Base-by-base conservation (phyloP, 1,140 invertebrate genomes). In the Papilio polyxenes region DNA sequence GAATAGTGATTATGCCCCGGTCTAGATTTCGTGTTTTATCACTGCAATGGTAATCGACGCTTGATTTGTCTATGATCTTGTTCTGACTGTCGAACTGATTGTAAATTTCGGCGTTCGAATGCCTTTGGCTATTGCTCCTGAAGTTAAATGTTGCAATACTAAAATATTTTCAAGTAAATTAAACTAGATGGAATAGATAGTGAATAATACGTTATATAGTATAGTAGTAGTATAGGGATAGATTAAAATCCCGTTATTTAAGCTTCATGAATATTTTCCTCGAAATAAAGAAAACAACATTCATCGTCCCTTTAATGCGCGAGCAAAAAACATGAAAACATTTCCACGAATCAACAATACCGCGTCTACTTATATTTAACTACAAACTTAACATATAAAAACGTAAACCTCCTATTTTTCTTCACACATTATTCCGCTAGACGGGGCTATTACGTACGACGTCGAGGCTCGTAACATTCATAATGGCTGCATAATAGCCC, bases 401-500 rank as follows among this genome's bases (percentile, higher is more conserved):
- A 80, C 77, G 77, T n/a, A 15, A n/a, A 79, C 76, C 75, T n/a
- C 75, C 76, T 80, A 82, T 53, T 82, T 82, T 85, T 84, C 75
- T 84, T 82, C 87, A 89, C 86, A 90, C 86, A 88, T 86, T 88
- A 89, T 84, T 82, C 82, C 84, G 82, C 82, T 85, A 86, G 86
- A 86, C 84, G 85, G 81, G 85, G 82, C 85, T 87, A 90, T 90
- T 91, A 89, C 82, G 82, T 78, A 80, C 77, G 76, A 85, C 83
- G 83, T 85, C 80, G 78, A 80, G 48, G 82, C 83, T 84, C 82
- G 82, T 65, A 80, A 80, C 78, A 81, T 83, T 86, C 85, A 89
- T 90, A 91, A 89, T 89, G 83, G 87, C 77, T 48, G 84, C 31
- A 84, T 91, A 91, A 91, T 91, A 89, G 90, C 87, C 87, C 85